Evolutionary conservation across 1,140 invertebrate species (phyloP), one percentile per base, ranked within the genome.

Genomic region (Drosophila virilis): DNA sequence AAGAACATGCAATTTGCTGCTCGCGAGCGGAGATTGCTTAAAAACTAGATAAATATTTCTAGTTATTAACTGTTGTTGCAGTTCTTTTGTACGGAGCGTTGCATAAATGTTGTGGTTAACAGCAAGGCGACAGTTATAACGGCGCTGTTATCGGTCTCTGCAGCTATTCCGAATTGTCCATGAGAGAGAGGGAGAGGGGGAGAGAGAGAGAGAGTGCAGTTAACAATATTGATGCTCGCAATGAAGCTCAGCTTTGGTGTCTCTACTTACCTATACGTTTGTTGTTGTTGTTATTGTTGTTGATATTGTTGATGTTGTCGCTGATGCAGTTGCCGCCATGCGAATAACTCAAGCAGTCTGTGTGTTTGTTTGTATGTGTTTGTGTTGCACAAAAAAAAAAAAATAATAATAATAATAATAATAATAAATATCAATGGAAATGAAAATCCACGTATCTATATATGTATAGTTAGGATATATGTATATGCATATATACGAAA

Each of bases 1-100:
- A 86, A 79, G 72, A 79, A 88, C 83, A 88, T 88, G 82, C 83
- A 68, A 78, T 61, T 38, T 32, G 35, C 38, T 37, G 55, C 17
- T 28, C 22, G 12, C 51, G 28, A 55, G 46, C 38, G 15, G 33
- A 28, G 46, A 68, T 59, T 68, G 70, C 55, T 52, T 60, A 59
- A 54, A n/a, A 66, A 66, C 32, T 64, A 42, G 46, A n/a, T 57
- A 42, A 8, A 7, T 55, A 42, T n/a, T 42, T 38, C 6, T 40
- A 55, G 12, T 40, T 42, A 33, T 45, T 45, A 43, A 33, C 37
- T 64, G 35, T 17, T 33, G 42, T 32, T 35, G 52, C 15, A 50
- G 42, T 58, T 58, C 28, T 17, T 58, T 51, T 67, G 52, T 38
- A 51, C 52, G 43, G 43, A 48, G 54, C 40, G 69, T 9, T 71